phyloP scores from a whole-genome alignment of 1,140 invertebrate species.

The Drosophila chauvacae region DNA sequence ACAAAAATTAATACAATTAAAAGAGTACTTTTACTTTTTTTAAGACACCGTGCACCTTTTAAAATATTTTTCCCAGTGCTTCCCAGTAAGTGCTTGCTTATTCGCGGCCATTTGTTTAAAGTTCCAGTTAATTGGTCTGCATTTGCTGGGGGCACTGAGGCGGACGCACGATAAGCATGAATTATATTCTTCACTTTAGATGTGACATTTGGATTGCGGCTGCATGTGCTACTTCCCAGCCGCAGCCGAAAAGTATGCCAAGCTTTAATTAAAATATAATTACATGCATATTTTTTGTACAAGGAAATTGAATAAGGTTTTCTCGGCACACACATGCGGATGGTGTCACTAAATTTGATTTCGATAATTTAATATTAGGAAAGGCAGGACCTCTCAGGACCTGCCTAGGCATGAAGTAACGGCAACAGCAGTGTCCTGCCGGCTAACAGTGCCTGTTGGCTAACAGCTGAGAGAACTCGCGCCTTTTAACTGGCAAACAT shows the following conservation, averaged over 20 bases:
- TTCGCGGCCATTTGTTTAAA: slow-evolving; percentile 60
- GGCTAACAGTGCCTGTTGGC: slow-evolving; percentile 33
- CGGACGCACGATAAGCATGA: slow-evolving; percentile 39
- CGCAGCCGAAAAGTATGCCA: slow-evolving; percentile 38
- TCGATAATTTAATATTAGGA: slow-evolving; percentile 44
- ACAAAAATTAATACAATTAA: background rate
- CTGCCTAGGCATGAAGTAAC: background rate
- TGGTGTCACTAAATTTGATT: slow-evolving; percentile 36
- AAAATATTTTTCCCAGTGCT: slow-evolving; percentile 7
- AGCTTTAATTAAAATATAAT: slow-evolving; percentile 27
- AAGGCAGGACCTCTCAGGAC: slow-evolving; percentile 9
- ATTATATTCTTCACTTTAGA: slow-evolving; percentile 41
- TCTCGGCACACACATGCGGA: slow-evolving; percentile 18
- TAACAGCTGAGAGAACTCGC: slow-evolving; percentile 30
- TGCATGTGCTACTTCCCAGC: background rate
- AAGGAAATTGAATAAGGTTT: slow-evolving; percentile 29
- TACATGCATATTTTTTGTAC: slow-evolving; percentile 10
- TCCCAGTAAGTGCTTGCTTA: slow-evolving; percentile 16
- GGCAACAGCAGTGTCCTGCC: slow-evolving; percentile 27
- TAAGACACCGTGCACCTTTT: background rate
- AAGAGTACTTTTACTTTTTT: too few species aligned
- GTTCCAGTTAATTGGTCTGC: slow-evolving; percentile 52
- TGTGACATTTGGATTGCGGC: slow-evolving; percentile 33
- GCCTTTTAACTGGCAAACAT: slow-evolving; percentile 39
- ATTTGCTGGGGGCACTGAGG: slow-evolving; percentile 37